Evolutionary conservation across 1,140 invertebrate genomes (phyloP), one percentile per base, ranked within the genome.

Genomic region (Lasioglossum albipes): DNA sequence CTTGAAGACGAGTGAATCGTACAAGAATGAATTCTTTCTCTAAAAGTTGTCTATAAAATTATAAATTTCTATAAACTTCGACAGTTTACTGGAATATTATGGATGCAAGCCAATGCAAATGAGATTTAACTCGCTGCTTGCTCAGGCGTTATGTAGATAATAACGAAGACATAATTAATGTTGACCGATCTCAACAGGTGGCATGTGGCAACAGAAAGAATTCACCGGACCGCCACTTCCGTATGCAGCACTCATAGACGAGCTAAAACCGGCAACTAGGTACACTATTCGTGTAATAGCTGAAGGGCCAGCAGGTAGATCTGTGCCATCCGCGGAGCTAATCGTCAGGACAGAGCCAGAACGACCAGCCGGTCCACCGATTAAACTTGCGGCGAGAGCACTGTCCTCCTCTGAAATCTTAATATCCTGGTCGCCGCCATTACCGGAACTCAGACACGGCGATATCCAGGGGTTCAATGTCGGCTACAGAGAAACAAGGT

Each of bases 261-360:
- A 96, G 83, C 89, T 98, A 0, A 96, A 96, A 88, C 97, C 97
- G 10, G 96, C 97, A 0, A 97, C 96, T 0, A 94, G 93, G 65
- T 98, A 98, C 87, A 93, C 95, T 1, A 95, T 98, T 75, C 93
- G 96, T 20, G 94, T 98, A 0, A 94, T 96, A 74, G 97, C 97
- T 2, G 96, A 96, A 90, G 97, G 97, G 31, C 95, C 95, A 6
- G 95, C 97, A 0, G 97, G 97, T 3, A 94, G 95, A 82, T 97
- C 97, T 85, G 91, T 94, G 6, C 95, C 96, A 0, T 97, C 96
- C 72, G 92, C 94, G n/a, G 95, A 96, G 75, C 89, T 97, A 7
- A 86, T 94, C 0, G 94, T 97, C 0, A 94, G 93, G 83, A 97
- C 97, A 0, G 95, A 96, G 78, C 96, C 97, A 41, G 96, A 97